Evolutionary conservation across 2,888 invertebrate species (phyloP).

Genomic region (Pollenia griseotomentosa): DNA sequence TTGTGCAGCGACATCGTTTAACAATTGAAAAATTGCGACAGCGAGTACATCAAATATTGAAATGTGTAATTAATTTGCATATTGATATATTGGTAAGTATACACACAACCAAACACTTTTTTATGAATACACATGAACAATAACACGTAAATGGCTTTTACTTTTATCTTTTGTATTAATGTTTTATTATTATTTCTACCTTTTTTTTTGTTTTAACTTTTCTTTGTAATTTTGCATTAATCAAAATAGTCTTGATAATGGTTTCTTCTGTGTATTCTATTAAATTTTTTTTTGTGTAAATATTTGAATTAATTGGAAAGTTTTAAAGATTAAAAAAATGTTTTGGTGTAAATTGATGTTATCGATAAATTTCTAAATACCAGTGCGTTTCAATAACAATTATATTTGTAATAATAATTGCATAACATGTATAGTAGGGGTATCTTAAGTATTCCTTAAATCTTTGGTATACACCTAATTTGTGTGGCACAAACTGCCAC

Average conservation of each 20-base stretch:
- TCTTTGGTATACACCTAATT: no score
- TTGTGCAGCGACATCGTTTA: slow-evolving; percentile 80
- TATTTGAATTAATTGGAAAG: no score
- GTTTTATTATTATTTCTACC: not conserved
- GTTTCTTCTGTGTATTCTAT: no score
- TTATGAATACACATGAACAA: not conserved
- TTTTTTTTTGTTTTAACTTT: slow-evolving; percentile 6
- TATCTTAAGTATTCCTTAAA: no score
- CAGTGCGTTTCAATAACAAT: no score
- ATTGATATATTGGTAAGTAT: slow-evolving; percentile 84
- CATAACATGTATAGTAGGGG: no score
- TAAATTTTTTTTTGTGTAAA: no score
- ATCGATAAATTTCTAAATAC: no score
- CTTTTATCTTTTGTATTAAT: slow-evolving; percentile 9
- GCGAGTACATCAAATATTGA: slow-evolving; percentile 83
- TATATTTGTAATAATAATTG: no score
- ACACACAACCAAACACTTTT: not conserved
- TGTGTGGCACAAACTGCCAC: no score
- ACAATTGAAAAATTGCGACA: slow-evolving; percentile 82
- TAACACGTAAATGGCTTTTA: not conserved
- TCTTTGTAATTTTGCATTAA: slow-evolving; percentile 5
- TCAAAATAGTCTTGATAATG: not conserved
- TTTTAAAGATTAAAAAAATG: no score
- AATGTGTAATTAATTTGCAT: slow-evolving; percentile 84
- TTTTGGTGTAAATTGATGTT: no score